A percentile compares a stretch with the other conserved stretches of the same genome.
Conservation (phyloP, 2,888 invertebrate species). For the Hofmannophila pseudospretella region DNA sequence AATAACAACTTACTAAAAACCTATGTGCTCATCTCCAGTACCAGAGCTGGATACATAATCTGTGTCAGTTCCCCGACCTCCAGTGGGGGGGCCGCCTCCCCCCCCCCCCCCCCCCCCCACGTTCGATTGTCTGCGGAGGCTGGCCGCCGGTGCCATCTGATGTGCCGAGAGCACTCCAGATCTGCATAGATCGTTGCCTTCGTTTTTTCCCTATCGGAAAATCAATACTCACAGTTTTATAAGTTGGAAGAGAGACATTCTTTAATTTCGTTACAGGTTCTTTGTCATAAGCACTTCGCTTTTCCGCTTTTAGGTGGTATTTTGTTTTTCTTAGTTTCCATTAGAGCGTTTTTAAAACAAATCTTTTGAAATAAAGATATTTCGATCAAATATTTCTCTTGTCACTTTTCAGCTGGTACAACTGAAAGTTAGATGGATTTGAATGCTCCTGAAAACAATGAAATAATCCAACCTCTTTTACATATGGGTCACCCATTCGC, state of each 20-base stretch:
- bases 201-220: conserved; percentile 77
- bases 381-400: not conserved
- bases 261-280: conserved; percentile 56
- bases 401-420: not conserved
- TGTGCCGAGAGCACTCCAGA: conserved; percentile 78
- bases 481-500: conserved; percentile 40
- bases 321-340: conserved; percentile 14
- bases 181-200: conserved; percentile 78
- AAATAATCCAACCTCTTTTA: conserved; percentile 1
- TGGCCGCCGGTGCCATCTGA: conserved; percentile 78
- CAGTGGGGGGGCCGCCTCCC: conserved; percentile 53
- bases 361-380: not conserved
- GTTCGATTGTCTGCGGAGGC: conserved; percentile 79
- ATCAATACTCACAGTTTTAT: conserved; percentile 74
- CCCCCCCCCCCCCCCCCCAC: conserved; percentile 67
- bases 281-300: conserved; percentile 19
- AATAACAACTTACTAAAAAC: too few species aligned
- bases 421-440: not conserved
- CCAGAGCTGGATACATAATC: conserved; percentile 30
- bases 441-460: conserved; percentile 1
- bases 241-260: conserved; percentile 62
- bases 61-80: conserved; percentile 68
- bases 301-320: conserved; percentile 4
- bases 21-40: not conserved
- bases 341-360: not conserved